A percentile compares a stretch with the other conserved stretches of the same genome.
These are phyloP conservation scores for Agriopis aurantiaria DNA, from an alignment of 2,888 invertebrate species.

Conservation along the genomic window DNA sequence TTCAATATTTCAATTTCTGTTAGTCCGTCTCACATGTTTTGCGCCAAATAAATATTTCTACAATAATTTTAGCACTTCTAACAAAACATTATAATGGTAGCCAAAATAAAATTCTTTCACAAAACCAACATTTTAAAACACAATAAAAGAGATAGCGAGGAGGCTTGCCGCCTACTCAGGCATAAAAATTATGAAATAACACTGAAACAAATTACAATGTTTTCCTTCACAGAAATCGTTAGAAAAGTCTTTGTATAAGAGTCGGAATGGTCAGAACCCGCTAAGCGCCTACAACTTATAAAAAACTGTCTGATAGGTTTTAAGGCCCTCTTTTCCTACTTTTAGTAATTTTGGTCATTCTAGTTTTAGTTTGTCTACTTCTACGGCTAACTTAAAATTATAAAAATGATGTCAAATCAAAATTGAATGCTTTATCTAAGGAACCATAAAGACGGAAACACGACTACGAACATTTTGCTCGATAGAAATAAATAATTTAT, in stretches of 20 bases:
- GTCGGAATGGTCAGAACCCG: conserved; percentile 3
- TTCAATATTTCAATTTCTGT: not conserved
- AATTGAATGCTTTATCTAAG: too few relatives aligned
- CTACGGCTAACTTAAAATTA: too few relatives aligned
- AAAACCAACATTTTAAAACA: conserved; percentile 34
- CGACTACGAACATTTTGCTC: too few relatives aligned
- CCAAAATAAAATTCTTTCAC: conserved; percentile 11
- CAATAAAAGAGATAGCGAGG: conserved; percentile 38
- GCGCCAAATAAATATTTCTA: not conserved
- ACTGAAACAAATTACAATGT: conserved; percentile 35
- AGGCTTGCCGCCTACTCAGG: conserved; percentile 13
- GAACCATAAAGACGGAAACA: too few relatives aligned
- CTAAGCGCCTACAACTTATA: not conserved
- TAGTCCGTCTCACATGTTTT: not conserved
- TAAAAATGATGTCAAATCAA: too few relatives aligned
- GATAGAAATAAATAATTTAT: too few relatives aligned
- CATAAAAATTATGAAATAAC: conserved; percentile 39
- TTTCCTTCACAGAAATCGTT: conserved; percentile 38
- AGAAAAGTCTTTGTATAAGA: conserved; percentile 33
- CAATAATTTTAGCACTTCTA: not conserved
- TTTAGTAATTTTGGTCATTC: too few relatives aligned
- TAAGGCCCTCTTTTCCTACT: too few relatives aligned
- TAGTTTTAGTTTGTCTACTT: too few relatives aligned
- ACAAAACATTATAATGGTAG: conserved; percentile 5
- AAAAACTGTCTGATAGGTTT: too few relatives aligned